These are phyloP conservation scores for Sander vitreus DNA, from an alignment of 2,113 vertebrate species.

Conservation along the genomic window DNA sequence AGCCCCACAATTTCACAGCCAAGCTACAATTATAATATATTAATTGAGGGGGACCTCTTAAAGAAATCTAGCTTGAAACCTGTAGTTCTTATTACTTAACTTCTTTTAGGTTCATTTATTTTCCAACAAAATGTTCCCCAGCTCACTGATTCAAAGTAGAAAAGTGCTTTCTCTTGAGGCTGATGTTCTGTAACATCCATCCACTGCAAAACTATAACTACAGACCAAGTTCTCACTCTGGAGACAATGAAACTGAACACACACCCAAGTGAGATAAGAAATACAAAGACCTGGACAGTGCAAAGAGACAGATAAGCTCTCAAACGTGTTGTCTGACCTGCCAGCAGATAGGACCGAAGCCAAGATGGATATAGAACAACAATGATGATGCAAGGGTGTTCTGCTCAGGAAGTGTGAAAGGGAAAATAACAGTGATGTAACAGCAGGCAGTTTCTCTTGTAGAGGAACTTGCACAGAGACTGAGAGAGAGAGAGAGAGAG, in stretches of 20 bases:
- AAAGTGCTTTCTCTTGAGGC: not conserved
- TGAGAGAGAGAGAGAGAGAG: not conserved
- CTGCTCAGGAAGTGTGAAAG: slow-evolving; percentile 5
- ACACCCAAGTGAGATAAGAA: slow-evolving; percentile 22
- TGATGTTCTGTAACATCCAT: not conserved
- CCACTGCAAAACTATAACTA: slow-evolving; percentile 14
- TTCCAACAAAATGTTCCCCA: not conserved
- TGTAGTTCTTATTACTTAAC: not conserved
- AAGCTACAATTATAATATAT: not conserved
- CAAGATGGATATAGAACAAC: slow-evolving; percentile 13
- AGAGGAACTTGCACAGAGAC: slow-evolving; percentile 16
- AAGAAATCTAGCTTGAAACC: not conserved
- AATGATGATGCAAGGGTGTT: slow-evolving; percentile 37
- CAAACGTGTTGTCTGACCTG: not conserved
- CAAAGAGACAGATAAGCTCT: slow-evolving; percentile 1
- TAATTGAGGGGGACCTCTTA: not conserved
- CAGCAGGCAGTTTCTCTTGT: slow-evolving; percentile 45
- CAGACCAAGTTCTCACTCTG: not conserved
- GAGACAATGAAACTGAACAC: slow-evolving; percentile 12
- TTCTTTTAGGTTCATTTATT: not conserved
- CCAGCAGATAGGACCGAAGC: not conserved
- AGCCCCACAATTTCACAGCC: not conserved
- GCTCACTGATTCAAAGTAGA: not conserved
- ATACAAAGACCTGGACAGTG: not conserved
- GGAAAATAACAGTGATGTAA: slow-evolving; percentile 53